Percentiles rank a stretch among this genome's conserved stretches.
phyloP scores from a whole-genome alignment of 2,113 vertebrate species.

The Nesospiza acunhae region DNA sequence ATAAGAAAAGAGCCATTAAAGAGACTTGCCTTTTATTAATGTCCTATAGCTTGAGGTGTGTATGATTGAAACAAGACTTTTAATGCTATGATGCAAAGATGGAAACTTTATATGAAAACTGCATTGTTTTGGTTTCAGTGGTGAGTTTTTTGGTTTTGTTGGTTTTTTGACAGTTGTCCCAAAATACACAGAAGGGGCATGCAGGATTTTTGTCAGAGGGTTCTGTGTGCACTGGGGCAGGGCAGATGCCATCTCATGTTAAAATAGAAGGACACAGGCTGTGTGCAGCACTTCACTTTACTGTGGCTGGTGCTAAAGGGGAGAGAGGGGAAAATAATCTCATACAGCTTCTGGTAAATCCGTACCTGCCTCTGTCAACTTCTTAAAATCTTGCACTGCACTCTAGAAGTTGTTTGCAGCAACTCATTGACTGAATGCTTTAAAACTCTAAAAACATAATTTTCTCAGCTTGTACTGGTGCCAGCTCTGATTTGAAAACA shows the following conservation, averaged over 20 bases:
- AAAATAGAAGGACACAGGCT: not conserved
- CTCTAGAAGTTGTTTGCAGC: not conserved
- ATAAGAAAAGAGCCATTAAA: not conserved
- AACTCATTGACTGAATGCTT: not conserved
- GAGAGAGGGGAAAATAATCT: not conserved
- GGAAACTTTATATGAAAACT: not conserved
- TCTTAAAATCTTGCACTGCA: not conserved
- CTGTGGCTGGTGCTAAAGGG: not conserved
- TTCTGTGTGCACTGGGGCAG: not conserved
- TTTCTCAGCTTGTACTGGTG: not conserved
- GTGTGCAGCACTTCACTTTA: not conserved
- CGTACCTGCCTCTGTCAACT: not conserved
- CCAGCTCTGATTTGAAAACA: not conserved
- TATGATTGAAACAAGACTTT: conserved; percentile 18
- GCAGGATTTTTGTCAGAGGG: not conserved
- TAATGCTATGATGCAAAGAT: not conserved
- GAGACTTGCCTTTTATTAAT: conserved; percentile 6
- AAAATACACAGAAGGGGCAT: not conserved
- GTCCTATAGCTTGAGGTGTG: not conserved
- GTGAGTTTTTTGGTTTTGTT: not conserved
- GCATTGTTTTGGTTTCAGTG: not conserved
- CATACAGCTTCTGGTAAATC: not conserved
- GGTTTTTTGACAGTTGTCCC: not conserved
- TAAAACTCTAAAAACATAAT: not conserved
- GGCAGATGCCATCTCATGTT: not conserved